Conservation (phyloP, 2,888 invertebrate genomes). For the Dasypogon diadema region DNA sequence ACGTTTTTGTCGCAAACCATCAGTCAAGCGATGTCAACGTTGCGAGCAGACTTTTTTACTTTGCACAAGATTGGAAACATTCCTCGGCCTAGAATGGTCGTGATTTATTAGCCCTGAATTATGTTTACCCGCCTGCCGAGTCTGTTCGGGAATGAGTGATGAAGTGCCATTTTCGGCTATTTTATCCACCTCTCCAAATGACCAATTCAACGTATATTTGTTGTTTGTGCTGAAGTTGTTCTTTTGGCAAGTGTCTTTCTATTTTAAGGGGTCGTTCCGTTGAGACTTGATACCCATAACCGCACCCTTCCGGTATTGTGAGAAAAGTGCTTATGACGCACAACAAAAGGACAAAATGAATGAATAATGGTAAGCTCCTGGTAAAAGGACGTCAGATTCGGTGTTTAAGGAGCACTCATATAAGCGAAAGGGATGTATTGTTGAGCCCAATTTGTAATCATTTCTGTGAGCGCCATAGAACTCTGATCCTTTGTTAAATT, state of each 20-base stretch:
- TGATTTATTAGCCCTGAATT: constrained; percentile 42
- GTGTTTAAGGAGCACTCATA: constrained; percentile 17
- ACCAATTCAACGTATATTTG: constrained; percentile 26
- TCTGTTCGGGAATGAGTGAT: constrained; percentile 29
- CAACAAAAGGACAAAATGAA: constrained; percentile 21
- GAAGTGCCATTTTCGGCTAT: constrained; percentile 17
- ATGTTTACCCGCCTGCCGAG: constrained; percentile 35
- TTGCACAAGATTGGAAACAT: constrained; percentile 21
- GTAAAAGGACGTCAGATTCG: constrained; percentile 35
- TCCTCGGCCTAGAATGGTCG: constrained; percentile 11
- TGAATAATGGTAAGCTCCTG: constrained; percentile 34
- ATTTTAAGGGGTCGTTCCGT: not conserved
- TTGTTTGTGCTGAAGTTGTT: constrained; percentile 31
- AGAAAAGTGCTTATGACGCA: constrained; percentile 40
- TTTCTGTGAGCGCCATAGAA: not conserved
- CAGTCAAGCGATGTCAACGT: constrained; percentile 36
- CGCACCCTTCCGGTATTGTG: constrained; percentile 40
- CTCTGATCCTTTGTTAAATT: constrained; percentile 21
- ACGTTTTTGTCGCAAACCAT: constrained; percentile 16
- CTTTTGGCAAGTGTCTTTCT: constrained; percentile 29
- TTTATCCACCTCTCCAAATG: constrained; percentile 26
- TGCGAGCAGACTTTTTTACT: constrained; percentile 15
- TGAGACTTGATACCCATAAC: constrained; percentile 1
- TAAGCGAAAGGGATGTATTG: constrained; percentile 37
- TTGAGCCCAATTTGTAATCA: constrained; percentile 38